Conservation (phyloP, 2,888 invertebrate species). For the Gymnoscelis rufifasciata region DNA sequence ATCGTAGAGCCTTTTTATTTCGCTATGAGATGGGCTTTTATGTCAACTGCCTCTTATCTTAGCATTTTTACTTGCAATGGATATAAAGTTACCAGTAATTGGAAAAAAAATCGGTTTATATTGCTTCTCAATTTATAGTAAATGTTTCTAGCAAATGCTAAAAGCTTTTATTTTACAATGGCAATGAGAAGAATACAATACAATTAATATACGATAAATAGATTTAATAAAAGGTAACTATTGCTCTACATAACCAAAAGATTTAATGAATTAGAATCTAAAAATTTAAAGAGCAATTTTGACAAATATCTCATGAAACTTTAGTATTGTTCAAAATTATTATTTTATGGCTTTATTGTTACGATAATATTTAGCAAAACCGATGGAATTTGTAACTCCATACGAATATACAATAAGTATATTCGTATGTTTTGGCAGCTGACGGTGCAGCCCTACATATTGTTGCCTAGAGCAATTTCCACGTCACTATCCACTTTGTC, state of each 20-base stretch:
- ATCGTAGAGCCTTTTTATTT: conserved; percentile 24
- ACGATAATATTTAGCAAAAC: no score
- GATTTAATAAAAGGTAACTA: no score
- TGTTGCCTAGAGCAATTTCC: conserved; percentile 68
- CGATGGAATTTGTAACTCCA: no score
- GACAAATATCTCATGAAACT: no score
- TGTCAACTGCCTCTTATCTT: conserved; percentile 13
- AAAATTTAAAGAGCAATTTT: no score
- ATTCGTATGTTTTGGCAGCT: conserved; percentile 7
- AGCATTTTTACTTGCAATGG: background rate
- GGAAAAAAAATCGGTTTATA: background rate
- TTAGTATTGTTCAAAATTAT: no score
- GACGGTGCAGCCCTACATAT: conserved; percentile 10
- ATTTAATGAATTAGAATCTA: no score
- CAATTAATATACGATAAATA: no score
- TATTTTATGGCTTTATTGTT: no score
- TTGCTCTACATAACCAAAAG: no score
- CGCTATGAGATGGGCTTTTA: conserved; percentile 18
- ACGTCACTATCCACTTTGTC: conserved; percentile 77
- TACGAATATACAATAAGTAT: conserved; percentile 1
- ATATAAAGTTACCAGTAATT: background rate
- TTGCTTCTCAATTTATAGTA: no score
- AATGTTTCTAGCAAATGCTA: background rate
- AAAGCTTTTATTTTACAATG: background rate
- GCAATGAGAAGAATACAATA: background rate